phyloP scores from a whole-genome alignment of 2,888 invertebrate genomes.

The Drosophila peninsularis region DNA sequence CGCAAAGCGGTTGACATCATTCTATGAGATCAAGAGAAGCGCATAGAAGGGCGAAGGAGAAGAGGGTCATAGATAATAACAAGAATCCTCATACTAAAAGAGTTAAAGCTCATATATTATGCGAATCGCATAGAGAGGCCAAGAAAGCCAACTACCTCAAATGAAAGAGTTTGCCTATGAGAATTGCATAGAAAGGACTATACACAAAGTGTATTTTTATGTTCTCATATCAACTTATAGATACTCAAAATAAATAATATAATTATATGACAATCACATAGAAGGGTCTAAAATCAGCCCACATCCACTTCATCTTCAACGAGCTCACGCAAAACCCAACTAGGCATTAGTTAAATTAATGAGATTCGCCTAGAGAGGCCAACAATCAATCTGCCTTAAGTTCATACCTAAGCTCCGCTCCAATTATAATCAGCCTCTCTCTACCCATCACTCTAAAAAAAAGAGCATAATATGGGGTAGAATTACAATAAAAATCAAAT shows the following conservation, averaged over 20 bases:
- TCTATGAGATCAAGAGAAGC: background rate
- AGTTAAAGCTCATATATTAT: background rate
- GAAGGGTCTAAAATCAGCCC: background rate
- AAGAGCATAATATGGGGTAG: slow-evolving; percentile 9
- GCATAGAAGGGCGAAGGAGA: background rate
- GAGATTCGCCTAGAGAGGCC: slow-evolving; percentile 8
- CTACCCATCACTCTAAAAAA: too few relatives aligned
- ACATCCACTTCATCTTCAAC: background rate
- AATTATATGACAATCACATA: slow-evolving; percentile 1
- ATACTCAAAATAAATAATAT: background rate
- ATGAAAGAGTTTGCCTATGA: background rate
- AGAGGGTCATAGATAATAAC: too few relatives aligned
- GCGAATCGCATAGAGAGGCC: background rate
- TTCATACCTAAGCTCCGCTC: background rate
- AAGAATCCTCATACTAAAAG: background rate
- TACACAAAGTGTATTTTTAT: too few relatives aligned
- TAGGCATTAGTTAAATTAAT: background rate
- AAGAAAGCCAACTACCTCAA: too few relatives aligned
- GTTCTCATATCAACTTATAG: too few relatives aligned
- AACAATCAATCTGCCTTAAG: slow-evolving; percentile 4
- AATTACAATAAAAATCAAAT: slow-evolving; percentile 51
- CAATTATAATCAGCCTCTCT: background rate
- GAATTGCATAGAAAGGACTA: background rate
- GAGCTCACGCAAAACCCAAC: background rate
- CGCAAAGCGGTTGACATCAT: slow-evolving; percentile 1